A percentile compares a stretch with the other conserved stretches of the same genome.
Evolutionary conservation across 2,888 invertebrate species (phyloP).

Genomic region (Polyommatus icarus): DNA sequence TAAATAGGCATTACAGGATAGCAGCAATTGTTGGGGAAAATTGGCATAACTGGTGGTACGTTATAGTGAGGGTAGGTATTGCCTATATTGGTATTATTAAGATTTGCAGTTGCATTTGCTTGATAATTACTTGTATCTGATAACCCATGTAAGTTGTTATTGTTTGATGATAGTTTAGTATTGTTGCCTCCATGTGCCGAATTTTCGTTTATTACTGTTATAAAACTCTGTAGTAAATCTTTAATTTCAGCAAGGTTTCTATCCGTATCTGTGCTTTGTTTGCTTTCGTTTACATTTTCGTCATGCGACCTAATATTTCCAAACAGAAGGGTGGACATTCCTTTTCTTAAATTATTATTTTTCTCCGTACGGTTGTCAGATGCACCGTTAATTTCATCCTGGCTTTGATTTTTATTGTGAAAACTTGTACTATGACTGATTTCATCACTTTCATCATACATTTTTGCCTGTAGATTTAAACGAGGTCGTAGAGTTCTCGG

Average conservation of each 20-base stretch:
- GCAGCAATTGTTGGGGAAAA: constrained; percentile 60
- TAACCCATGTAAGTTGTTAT: constrained; percentile 37
- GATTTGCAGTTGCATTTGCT: constrained; percentile 44
- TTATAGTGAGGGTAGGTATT: constrained; percentile 46
- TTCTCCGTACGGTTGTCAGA: constrained; percentile 30
- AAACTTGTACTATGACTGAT: constrained; percentile 36
- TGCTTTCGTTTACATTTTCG: constrained; percentile 45
- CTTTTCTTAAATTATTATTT: background rate
- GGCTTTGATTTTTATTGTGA: background rate
- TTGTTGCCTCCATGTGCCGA: constrained; percentile 54
- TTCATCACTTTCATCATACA: constrained; percentile 55
- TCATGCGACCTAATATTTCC: constrained; percentile 47
- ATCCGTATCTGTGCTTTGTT: constrained; percentile 56
- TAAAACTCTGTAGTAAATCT: constrained; percentile 65
- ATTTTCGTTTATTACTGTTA: constrained; percentile 69
- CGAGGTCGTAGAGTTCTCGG: constrained; percentile 63
- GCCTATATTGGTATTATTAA: constrained; percentile 49
- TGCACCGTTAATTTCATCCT: constrained; percentile 33
- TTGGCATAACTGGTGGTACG: constrained; percentile 48
- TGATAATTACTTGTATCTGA: constrained; percentile 42
- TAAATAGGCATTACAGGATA: constrained; percentile 65
- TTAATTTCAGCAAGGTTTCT: constrained; percentile 71
- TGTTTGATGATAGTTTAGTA: constrained; percentile 28
- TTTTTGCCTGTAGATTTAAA: constrained; percentile 63
- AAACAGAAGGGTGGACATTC: background rate